Evolutionary conservation across 2,888 invertebrate genomes (phyloP), one percentile per base, ranked within the genome.

Genomic region (Papilio protenor): DNA sequence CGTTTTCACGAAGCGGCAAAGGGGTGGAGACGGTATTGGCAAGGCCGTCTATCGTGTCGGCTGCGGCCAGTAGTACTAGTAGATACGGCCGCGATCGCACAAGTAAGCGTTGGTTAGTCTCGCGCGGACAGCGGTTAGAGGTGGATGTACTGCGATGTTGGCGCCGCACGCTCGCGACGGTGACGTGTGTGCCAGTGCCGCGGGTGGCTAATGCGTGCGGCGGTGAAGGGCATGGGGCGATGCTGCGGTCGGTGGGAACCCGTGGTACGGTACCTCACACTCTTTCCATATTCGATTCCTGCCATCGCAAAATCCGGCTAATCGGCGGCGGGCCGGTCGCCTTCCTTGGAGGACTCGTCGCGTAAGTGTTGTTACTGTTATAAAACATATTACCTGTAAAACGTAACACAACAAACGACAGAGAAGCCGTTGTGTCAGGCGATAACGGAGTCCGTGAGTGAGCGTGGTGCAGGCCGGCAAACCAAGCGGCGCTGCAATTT

Each of bases 301-400:
- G 96, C 90, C 96, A 96, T 91, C 95, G 96, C 89, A 96, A 96
- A 94, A 96, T 96, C 87, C 95, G 96, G 83, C 95, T 96, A 86
- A 96, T 96, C 88, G 96, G 96, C 84, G 96, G 96, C 80, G 96
- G 95, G 77, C 96, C 96, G 66, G 96, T 96, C 82, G 96, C 96
- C 83, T 96, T 96, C 89, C 92, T 96, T 82, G 96, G 96, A 86
- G 96, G 96, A 86, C 95, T 96, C 86, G 96, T 96, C 89, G 96
- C 96, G 96, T 96, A 95, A 96, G 96, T 92, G 75, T 12, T 40
- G 45, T 45, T 59, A 57, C 11, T 45, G 11, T 23, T 6, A 18
- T 10, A 8, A 1, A 47, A 2, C 5, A 33, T 33, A 11, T 57
- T 21, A 64, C 64, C 18, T 64, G 18, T 10, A 11, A 8, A 40